phyloP scores from a whole-genome alignment of 64 coral and sea anemone species.

The Dendrophyllia cribrosa region DNA sequence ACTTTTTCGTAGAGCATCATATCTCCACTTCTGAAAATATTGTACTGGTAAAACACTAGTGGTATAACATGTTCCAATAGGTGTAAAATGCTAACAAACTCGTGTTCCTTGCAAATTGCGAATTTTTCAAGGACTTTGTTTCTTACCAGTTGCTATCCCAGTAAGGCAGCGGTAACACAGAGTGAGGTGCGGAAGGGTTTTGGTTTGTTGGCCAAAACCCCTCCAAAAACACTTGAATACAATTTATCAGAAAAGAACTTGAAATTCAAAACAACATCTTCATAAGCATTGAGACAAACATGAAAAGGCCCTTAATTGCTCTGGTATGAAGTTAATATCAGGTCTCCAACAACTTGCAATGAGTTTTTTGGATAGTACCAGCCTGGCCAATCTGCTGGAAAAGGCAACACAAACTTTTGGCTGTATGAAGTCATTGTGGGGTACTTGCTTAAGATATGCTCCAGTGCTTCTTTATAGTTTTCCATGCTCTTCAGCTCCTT shows the following conservation, averaged over 20 bases:
- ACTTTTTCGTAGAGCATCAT: neutral
- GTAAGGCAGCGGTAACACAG: slow-evolving; percentile 15
- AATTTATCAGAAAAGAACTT: slow-evolving; percentile 63
- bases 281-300: slow-evolving; percentile 55
- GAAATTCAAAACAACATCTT: slow-evolving; percentile 38
- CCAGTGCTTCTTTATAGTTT: slow-evolving; percentile 43
- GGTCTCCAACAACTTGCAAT: slow-evolving; percentile 30
- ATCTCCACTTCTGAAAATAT: slow-evolving; percentile 27
- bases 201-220: slow-evolving; percentile 29
- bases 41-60: slow-evolving; percentile 3
- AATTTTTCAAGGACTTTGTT: slow-evolving; percentile 18
- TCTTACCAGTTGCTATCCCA: slow-evolving; percentile 50
- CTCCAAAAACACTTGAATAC: slow-evolving; percentile 43
- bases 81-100: slow-evolving; percentile 25
- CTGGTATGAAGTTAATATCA: slow-evolving; percentile 22
- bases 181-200: slow-evolving; percentile 24
- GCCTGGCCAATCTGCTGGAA: slow-evolving; percentile 77
- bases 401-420: slow-evolving; percentile 37
- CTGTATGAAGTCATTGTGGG: slow-evolving; percentile 22
- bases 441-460: slow-evolving; percentile 26
- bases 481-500: slow-evolving; percentile 53
- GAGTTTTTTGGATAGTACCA: slow-evolving; percentile 67
- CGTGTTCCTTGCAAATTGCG: slow-evolving; percentile 16
- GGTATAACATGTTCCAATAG: slow-evolving; percentile 50
- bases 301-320: slow-evolving; percentile 79